These are phyloP conservation scores for Papilio protenor DNA, from an alignment of 2,888 invertebrate genomes.

Conservation along the genomic window DNA sequence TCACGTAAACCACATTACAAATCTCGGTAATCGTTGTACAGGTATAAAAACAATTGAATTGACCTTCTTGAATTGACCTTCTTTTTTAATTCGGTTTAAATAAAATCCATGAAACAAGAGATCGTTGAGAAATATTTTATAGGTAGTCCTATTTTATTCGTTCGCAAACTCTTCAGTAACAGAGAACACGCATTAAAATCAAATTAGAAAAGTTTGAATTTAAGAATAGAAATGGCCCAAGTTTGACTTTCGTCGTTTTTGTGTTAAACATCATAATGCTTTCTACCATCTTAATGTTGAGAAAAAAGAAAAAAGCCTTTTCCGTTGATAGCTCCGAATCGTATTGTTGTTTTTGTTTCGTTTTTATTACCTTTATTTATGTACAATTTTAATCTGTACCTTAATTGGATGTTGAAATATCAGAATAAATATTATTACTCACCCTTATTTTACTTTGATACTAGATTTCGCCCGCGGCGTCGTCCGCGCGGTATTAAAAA, in stretches of 20 bases:
- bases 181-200: slow-evolving; percentile 41
- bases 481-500: too few relatives aligned
- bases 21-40: too few relatives aligned
- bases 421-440: neutral
- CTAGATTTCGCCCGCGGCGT: too few relatives aligned
- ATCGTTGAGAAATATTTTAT: slow-evolving; percentile 26
- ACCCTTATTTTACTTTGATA: neutral
- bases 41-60: too few relatives aligned
- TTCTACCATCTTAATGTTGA: slow-evolving; percentile 4
- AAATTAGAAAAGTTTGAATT: slow-evolving; percentile 42
- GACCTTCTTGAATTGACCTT: too few relatives aligned
- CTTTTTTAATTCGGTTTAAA: too few relatives aligned
- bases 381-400: neutral
- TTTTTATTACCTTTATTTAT: neutral
- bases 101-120: slow-evolving; percentile 22
- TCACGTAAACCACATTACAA: too few relatives aligned
- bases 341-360: neutral
- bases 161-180: slow-evolving; percentile 24
- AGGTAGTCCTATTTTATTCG: slow-evolving; percentile 26
- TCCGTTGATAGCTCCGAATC: neutral
- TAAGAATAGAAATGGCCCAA: slow-evolving; percentile 36
- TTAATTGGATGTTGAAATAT: neutral
- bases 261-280: slow-evolving; percentile 39
- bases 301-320: slow-evolving; percentile 10
- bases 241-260: slow-evolving; percentile 35